A percentile compares a stretch with the other conserved stretches of the same genome.
Conservation (phyloP, 2,888 invertebrate genomes). For the Disparrhopalites patrizii region DNA sequence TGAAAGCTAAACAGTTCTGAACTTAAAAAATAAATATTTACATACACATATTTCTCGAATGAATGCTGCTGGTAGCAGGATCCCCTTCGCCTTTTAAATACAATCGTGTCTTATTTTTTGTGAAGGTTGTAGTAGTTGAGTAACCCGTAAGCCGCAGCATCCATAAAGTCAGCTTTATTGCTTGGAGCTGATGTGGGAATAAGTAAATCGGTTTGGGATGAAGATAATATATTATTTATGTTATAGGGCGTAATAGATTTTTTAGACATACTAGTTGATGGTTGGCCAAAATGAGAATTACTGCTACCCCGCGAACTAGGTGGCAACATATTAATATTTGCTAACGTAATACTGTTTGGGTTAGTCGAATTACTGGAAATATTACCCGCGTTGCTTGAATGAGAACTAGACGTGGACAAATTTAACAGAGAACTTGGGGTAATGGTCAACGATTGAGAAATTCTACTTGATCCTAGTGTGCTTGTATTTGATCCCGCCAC, state of each 20-base stretch:
- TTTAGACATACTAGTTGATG: not conserved
- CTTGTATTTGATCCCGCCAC: not conserved
- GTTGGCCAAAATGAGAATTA: not conserved
- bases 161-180: not conserved
- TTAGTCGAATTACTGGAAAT: not conserved
- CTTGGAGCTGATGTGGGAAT: not conserved
- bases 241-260: slow-evolving; percentile 24
- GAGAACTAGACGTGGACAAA: not conserved
- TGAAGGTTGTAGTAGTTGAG: not conserved
- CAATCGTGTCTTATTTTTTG: too few species aligned
- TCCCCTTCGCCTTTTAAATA: not conserved
- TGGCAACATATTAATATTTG: slow-evolving; percentile 13
- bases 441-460: slow-evolving; percentile 15
- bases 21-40: too few species aligned
- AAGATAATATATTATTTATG: slow-evolving; percentile 21
- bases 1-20: too few species aligned
- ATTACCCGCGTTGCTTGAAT: not conserved
- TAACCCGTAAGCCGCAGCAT: not conserved
- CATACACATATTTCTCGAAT: too few species aligned
- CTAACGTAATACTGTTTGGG: not conserved
- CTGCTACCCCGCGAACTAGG: not conserved
- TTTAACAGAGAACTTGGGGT: slow-evolving; percentile 21
- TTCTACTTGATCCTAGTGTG: not conserved
- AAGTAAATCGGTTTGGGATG: not conserved
- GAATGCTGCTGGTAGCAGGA: too few species aligned